A percentile compares a stretch with the other conserved stretches of the same genome.
Conservation (phyloP, 2,797 vertebrate genomes). For the Crypturellus tataupa region DNA sequence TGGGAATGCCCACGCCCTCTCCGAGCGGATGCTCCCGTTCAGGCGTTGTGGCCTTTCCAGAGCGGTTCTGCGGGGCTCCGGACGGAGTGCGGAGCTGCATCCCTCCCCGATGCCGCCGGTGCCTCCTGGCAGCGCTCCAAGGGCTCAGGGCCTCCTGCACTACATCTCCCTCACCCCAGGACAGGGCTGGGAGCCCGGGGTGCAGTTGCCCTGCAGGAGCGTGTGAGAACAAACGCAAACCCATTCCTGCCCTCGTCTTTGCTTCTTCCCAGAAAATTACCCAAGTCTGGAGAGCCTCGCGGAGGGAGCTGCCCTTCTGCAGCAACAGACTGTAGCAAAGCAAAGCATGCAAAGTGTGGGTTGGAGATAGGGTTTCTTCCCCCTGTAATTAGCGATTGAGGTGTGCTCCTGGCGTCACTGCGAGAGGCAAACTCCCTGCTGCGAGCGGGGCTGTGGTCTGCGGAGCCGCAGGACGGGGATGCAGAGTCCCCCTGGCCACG, state of each 20-base stretch:
- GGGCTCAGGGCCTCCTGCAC: not conserved
- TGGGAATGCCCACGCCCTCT: not conserved
- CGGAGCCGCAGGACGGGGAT: not conserved
- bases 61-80: not conserved
- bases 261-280: conserved; percentile 18
- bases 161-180: not conserved
- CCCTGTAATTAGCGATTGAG: not conserved
- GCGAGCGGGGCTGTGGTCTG: not conserved
- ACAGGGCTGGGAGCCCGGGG: not conserved
- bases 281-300: not conserved
- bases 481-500: rapidly evolving
- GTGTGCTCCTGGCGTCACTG: not conserved
- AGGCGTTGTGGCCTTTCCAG: conserved; percentile 22
- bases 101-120: not conserved
- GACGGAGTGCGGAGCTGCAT: not conserved
- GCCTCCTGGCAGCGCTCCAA: not conserved
- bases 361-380: not conserved
- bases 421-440: not conserved
- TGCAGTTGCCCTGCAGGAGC: not conserved
- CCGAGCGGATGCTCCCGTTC: not conserved
- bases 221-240: conserved; percentile 4
- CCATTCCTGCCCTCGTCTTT: not conserved
- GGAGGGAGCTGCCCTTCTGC: conserved; percentile 5
- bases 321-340: not conserved
- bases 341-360: not conserved